These are phyloP conservation scores for Oreortyx pictus DNA, from an alignment of 2,797 vertebrate genomes.

Conservation along the genomic window DNA sequence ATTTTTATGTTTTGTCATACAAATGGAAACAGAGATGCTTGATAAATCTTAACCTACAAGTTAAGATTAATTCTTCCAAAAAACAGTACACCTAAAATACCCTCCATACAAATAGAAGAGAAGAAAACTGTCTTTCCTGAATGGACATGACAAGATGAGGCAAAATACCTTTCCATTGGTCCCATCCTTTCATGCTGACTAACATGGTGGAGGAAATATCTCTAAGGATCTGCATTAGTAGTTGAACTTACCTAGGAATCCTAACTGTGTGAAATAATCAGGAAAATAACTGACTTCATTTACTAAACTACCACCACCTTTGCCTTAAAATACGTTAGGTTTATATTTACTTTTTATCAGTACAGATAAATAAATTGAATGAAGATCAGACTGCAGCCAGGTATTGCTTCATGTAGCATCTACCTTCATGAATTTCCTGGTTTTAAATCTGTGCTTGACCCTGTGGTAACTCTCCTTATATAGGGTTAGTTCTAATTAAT, in stretches of 20 bases:
- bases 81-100: neutral
- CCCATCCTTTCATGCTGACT: neutral
- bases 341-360: neutral
- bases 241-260: neutral
- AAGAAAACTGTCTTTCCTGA: neutral
- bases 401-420: neutral
- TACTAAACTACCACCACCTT: neutral
- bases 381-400: neutral
- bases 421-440: neutral
- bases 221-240: neutral
- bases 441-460: neutral
- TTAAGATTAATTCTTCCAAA: neutral
- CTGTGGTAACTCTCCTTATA: neutral
- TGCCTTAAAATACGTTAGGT: neutral
- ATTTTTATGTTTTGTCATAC: neutral
- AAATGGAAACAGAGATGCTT: neutral
- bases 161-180: neutral
- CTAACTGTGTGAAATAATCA: neutral
- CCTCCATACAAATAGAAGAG: neutral
- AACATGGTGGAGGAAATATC: fast-evolving
- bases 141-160: neutral
- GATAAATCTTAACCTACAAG: neutral
- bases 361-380: neutral
- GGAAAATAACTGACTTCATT: neutral
- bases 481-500: neutral